Evolutionary conservation across 2,888 invertebrate species (phyloP).

Genomic region (Toxonevra muliebris): DNA sequence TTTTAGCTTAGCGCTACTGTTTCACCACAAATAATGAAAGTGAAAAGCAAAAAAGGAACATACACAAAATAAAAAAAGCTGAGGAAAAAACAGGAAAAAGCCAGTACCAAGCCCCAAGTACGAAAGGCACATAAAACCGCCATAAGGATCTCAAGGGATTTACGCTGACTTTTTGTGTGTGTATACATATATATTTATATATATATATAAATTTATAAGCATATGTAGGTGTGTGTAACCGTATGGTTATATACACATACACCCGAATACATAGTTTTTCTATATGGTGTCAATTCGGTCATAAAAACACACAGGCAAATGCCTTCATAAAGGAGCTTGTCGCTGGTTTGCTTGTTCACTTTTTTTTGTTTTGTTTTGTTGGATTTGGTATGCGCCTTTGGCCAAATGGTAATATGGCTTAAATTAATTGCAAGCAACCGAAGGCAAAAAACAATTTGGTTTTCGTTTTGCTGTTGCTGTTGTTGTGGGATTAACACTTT

Average conservation of each 20-base stretch:
- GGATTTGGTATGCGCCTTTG: not conserved
- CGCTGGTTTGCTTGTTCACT: not conserved
- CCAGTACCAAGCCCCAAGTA: too few relatives aligned
- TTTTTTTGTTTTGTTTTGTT: constrained; percentile 1
- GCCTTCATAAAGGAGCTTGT: not conserved
- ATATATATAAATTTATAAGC: not conserved
- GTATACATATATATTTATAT: not conserved
- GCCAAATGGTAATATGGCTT: not conserved
- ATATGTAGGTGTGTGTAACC: too few relatives aligned
- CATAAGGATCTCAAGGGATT: constrained; percentile 27
- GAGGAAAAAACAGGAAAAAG: constrained; percentile 8
- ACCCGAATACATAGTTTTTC: not conserved
- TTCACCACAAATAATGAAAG: constrained; percentile 1
- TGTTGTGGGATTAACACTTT: not conserved
- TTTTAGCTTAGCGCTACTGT: constrained; percentile 16
- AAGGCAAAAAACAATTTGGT: too few relatives aligned
- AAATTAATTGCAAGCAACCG: constrained; percentile 14
- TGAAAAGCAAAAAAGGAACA: not conserved
- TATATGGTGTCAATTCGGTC: constrained; percentile 26
- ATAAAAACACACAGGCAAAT: constrained; percentile 6
- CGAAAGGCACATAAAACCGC: constrained; percentile 18
- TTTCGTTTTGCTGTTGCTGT: not conserved
- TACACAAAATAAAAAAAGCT: constrained; percentile 15
- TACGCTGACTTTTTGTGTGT: constrained; percentile 7
- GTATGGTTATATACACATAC: not conserved